Evolutionary conservation across 2,888 invertebrate species (phyloP), one percentile per base, ranked within the genome.

Genomic region (Epirrita christyi): DNA sequence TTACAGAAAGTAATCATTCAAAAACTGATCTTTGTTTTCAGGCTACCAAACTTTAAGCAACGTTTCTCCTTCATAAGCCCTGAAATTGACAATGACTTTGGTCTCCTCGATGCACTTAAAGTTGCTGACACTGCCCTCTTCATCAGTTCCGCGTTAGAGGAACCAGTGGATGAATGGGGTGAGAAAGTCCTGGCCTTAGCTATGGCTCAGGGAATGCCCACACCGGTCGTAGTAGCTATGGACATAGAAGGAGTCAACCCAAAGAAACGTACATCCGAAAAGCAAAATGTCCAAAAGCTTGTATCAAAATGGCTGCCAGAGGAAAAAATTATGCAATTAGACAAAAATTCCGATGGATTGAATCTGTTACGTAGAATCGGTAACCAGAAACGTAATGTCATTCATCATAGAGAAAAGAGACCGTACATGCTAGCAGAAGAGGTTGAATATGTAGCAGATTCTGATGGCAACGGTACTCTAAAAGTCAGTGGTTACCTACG

Each of bases 401-500:
- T 98, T 2, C 93, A 94, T 61, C 92, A 92, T 45, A 95, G 97
- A 74, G 96, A 96, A 77, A 94, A 95, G 70, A 93, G 98, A 54
- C 95, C 98, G 0, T 96, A 98, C 85, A 81, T 99, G 67, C 89
- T 97, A 66, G 97, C 96, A 0, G 99, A 99, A 82, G 90, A 94
- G 60, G 88, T 96, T 6, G 94, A 95, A 68, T 97, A 94, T 84
- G 78, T 93, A 9, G 84, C 93, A 4, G 81, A 90, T 63, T 71
- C 71, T 60, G 83, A 88, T 56, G 81, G 86, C 10, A 77, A 80
- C 65, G 97, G 97, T 7, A 95, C 94, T 11, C 86, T 98, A 32
- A 95, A 96, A 85, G 93, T 99, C 0, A 95, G 96, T 45, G 99
- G 99, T 0, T 98, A 96, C 83, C 83, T 99, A 48, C 93, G 98